phyloP scores from a whole-genome alignment of 2,113 vertebrate genomes.

The Amphiprion ocellaris region DNA sequence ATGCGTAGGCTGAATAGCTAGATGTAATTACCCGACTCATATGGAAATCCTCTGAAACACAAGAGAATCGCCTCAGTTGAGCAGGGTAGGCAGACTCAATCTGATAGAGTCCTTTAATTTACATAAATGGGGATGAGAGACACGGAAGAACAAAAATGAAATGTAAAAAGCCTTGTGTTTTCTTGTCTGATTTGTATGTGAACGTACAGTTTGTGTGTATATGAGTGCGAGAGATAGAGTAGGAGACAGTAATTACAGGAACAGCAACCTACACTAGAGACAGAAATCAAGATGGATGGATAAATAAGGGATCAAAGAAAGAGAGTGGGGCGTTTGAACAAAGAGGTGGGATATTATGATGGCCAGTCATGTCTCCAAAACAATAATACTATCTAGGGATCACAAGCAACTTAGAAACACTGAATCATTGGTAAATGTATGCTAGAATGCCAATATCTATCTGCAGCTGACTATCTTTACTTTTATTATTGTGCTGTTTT shows the following conservation, averaged over 20 bases:
- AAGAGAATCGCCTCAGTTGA: constrained; percentile 52
- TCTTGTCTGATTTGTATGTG: constrained; percentile 45
- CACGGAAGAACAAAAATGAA: constrained; percentile 51
- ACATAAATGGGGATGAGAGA: constrained; percentile 61
- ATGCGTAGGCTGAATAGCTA: constrained; percentile 44
- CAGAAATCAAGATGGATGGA: constrained; percentile 42
- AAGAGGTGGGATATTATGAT: neutral
- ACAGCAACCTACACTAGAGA: constrained; percentile 47
- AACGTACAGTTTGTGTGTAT: neutral
- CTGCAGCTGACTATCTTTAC: too few relatives aligned
- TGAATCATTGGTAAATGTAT: neutral
- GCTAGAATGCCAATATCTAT: too few relatives aligned
- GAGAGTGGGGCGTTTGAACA: constrained; percentile 6
- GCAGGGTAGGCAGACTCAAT: constrained; percentile 60
- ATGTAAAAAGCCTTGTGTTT: constrained; percentile 61
- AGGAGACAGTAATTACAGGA: constrained; percentile 67
- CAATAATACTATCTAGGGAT: neutral
- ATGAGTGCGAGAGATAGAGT: constrained; percentile 16
- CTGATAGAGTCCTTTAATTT: constrained; percentile 72
- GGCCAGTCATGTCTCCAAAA: neutral
- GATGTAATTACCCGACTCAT: constrained; percentile 56
- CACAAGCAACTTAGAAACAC: neutral
- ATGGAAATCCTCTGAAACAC: constrained; percentile 68
- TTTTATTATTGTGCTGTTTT: too few relatives aligned
- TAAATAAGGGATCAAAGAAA: constrained; percentile 44